Conservation (phyloP, 2,888 invertebrate genomes). For the Coelopa pilipes region DNA sequence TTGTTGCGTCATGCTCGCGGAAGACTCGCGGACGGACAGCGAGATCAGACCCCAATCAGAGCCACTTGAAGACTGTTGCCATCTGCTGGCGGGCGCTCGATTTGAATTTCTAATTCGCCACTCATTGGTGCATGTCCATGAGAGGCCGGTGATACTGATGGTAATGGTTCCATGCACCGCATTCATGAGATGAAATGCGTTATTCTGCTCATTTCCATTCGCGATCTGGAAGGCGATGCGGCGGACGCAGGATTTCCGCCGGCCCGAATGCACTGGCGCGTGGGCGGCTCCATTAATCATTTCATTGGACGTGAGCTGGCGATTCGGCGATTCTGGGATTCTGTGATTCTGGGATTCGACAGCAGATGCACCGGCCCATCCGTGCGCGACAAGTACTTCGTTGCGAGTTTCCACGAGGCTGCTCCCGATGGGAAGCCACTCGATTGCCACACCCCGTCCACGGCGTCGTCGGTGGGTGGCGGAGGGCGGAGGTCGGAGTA, state of each 20-base stretch:
- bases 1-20: slow-evolving; percentile 5
- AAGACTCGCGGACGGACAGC: neutral
- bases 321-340: no score
- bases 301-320: neutral
- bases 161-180: neutral
- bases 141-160: neutral
- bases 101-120: slow-evolving; percentile 29
- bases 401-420: no score
- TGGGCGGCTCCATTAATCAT: slow-evolving; percentile 56
- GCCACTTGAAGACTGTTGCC: slow-evolving; percentile 11
- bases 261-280: slow-evolving; percentile 40
- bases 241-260: slow-evolving; percentile 54
- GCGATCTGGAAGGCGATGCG: neutral
- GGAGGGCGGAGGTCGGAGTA: no score
- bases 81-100: slow-evolving; percentile 12
- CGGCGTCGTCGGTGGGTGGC: no score
- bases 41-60: neutral
- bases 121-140: neutral
- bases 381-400: no score
- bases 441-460: no score
- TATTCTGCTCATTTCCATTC: neutral
- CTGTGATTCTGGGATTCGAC: no score
- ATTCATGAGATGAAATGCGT: slow-evolving; percentile 21
- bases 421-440: no score
- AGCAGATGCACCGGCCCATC: no score